Evolutionary conservation across 2,113 vertebrate genomes (phyloP), one percentile per base, ranked within the genome.

Genomic region (Ochotona curzoniae): DNA sequence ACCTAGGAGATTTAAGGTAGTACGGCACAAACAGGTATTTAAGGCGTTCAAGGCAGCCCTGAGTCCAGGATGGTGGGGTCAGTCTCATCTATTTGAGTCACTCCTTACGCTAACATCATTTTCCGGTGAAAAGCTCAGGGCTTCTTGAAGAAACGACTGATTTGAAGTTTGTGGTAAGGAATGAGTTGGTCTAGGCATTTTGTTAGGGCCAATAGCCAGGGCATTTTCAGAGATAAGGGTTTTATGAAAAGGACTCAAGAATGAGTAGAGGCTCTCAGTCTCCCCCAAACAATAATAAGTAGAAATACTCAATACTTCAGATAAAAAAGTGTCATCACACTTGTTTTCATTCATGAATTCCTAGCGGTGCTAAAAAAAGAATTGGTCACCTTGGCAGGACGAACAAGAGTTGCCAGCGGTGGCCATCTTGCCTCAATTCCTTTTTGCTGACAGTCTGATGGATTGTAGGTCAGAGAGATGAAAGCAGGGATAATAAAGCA

Each of bases 351-450:
- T 83, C 60, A 51, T 84, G 23, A 85, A 76, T 75, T 95, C 26
- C 61, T 90, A 90, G 28, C 35, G 49, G 63, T 73, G 20, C 83
- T 69, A 47, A 75, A 92, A 88, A 81, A 61, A 83, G 30, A 90
- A 90, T 13, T 87, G n/a, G 11, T 11, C 44, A 80, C 5, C 1
- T 69, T 74, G 87, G 76, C 20, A 64, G 35, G 61, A 71, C 61
- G n/a, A 44, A 66, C 18, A 51, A 57, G 18, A 57, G 14, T 14
- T 57, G 14, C 14, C 54, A 57, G 54, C 4, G 54, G 54, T 17
- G 54, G 54, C 54, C 54, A 15, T 14, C 18, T 57, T 57, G 54
- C 54, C 54, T 57, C 13, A 57, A 20, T 57, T 57, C 54, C 54
- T 57, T 57, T 57, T 57, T 11, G 17, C 54, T 57, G 54, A 57